These are phyloP conservation scores for Aplochiton taeniatus DNA, from an alignment of 2,797 vertebrate genomes.

Conservation along the genomic window DNA sequence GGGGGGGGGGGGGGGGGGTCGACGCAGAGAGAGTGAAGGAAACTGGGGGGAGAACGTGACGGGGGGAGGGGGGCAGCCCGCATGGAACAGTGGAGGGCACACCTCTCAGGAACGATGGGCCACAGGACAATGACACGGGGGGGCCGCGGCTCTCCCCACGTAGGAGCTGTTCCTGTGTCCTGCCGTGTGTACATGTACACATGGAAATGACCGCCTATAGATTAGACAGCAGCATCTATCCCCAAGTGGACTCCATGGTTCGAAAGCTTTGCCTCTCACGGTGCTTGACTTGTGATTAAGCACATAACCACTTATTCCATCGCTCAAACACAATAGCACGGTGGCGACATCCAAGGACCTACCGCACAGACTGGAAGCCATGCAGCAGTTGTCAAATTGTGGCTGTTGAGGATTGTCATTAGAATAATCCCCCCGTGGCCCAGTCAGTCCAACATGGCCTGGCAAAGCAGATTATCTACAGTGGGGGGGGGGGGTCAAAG, in stretches of 20 bases:
- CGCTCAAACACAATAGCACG: neutral
- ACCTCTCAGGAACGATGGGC: too few species aligned
- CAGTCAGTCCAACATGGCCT: conserved; percentile 36
- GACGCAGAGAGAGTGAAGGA: conserved; percentile 14
- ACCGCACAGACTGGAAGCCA: too few species aligned
- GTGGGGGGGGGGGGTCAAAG: conserved; percentile 31
- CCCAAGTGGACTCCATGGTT: too few species aligned
- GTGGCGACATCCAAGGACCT: conserved; percentile 7
- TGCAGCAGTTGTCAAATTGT: conserved; percentile 1
- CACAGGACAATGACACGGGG: too few species aligned
- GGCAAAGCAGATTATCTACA: conserved; percentile 57
- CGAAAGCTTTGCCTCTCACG: too few species aligned
- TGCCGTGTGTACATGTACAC: too few species aligned
- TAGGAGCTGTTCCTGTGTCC: too few species aligned
- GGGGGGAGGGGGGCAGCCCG: conserved; percentile 30
- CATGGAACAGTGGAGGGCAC: neutral
- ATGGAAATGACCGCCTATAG: too few species aligned
- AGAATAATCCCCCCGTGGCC: conserved; percentile 53
- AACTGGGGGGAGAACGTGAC: conserved; percentile 31
- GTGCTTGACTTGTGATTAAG: too few species aligned
- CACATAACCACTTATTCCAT: too few species aligned
- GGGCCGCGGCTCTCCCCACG: too few species aligned
- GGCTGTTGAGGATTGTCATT: conserved; percentile 36
- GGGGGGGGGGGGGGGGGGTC: conserved; percentile 11
- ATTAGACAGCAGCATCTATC: too few species aligned